These are phyloP conservation scores for Aplochiton taeniatus DNA, from an alignment of 2,797 vertebrate genomes.

Conservation along the genomic window DNA sequence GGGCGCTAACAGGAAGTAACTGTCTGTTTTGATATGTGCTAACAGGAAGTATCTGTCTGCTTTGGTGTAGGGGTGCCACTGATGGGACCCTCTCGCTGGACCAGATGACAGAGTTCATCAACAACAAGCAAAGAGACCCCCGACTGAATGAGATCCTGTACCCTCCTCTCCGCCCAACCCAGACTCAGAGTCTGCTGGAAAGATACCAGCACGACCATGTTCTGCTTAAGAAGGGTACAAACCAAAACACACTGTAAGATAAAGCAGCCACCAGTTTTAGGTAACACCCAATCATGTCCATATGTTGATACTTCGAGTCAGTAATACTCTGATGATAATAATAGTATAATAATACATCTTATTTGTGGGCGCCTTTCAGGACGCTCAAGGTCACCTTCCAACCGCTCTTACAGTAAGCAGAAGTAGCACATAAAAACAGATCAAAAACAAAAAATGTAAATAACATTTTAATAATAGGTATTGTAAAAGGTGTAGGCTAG, in stretches of 20 bases:
- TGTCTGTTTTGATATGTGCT: background rate
- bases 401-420: too few relatives aligned
- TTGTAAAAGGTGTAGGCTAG: background rate
- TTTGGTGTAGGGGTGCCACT: constrained; percentile 81
- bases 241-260: background rate
- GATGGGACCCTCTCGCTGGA: constrained; percentile 85
- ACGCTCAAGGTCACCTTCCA: too few relatives aligned
- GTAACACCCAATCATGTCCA: background rate
- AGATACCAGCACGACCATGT: constrained; percentile 85
- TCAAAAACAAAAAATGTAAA: too few relatives aligned
- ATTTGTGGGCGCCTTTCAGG: too few relatives aligned
- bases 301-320: constrained; percentile 2
- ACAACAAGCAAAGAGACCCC: constrained; percentile 92
- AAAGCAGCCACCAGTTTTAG: background rate
- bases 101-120: constrained; percentile 97
- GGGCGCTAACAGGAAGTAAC: background rate
- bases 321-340: too few relatives aligned
- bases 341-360: too few relatives aligned
- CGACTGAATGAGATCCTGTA: constrained; percentile 96
- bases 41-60: background rate
- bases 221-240: constrained; percentile 86
- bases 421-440: too few relatives aligned
- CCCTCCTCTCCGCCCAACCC: constrained; percentile 90
- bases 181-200: constrained; percentile 90
- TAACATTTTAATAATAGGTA: too few relatives aligned